Percentiles rank a stretch among this genome's conserved stretches.
Evolutionary conservation across 2,888 invertebrate genomes (phyloP).

Genomic region (Pandemis cinnamomeana): DNA sequence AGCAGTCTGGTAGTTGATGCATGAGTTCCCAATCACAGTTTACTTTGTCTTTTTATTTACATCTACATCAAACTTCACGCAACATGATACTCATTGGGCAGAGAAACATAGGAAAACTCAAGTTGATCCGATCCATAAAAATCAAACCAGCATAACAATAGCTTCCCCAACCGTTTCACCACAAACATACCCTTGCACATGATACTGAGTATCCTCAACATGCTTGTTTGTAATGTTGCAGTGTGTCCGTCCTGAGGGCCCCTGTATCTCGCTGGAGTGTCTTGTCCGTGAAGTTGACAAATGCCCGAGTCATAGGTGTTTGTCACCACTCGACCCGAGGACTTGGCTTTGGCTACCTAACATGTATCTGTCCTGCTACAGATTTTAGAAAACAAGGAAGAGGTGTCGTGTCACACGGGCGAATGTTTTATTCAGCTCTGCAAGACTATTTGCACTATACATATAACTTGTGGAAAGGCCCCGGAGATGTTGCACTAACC

Average conservation of each 20-base stretch:
- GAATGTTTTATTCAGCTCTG: conserved; percentile 71
- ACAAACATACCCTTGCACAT: conserved; percentile 22
- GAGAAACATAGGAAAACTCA: too few relatives aligned
- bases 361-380: conserved; percentile 20
- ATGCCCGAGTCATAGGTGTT: conserved; percentile 68
- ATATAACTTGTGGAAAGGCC: background rate
- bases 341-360: conserved; percentile 46
- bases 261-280: conserved; percentile 51
- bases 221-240: conserved; percentile 50
- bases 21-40: too few relatives aligned
- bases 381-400: conserved; percentile 52
- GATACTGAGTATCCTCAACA: conserved; percentile 43
- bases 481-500: background rate
- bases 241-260: conserved; percentile 52
- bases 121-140: background rate
- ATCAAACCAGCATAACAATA: background rate
- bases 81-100: too few relatives aligned
- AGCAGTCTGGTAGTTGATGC: too few relatives aligned
- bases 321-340: conserved; percentile 61
- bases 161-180: background rate
- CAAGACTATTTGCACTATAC: background rate
- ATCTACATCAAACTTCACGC: too few relatives aligned
- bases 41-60: too few relatives aligned
- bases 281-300: conserved; percentile 73
- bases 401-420: conserved; percentile 72